Conservation (phyloP, 2,888 invertebrate species). For the Elegia similella region DNA sequence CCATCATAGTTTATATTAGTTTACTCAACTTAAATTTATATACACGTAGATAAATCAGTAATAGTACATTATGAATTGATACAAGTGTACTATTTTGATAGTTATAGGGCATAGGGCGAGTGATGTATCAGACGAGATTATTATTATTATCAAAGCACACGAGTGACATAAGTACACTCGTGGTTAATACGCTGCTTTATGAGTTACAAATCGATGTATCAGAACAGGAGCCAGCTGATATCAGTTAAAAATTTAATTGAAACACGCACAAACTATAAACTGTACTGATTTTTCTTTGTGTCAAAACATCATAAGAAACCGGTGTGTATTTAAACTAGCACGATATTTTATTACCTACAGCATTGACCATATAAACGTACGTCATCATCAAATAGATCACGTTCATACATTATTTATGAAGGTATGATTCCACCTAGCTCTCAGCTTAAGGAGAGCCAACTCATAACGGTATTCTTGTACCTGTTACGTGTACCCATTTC, state of each 20-base stretch:
- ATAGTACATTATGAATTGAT: no score
- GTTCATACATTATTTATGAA: background rate
- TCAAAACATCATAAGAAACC: background rate
- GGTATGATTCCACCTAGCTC: conserved; percentile 11
- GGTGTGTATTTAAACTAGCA: background rate
- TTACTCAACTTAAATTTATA: no score
- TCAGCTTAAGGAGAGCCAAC: conserved; percentile 10
- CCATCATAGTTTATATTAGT: background rate
- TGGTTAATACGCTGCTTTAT: no score
- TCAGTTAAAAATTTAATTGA: background rate
- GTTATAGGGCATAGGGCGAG: no score
- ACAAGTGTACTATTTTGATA: no score
- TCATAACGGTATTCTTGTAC: conserved; percentile 11
- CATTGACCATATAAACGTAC: background rate
- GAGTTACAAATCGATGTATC: no score
- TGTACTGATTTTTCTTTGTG: background rate
- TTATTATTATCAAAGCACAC: no score
- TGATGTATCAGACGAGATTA: no score
- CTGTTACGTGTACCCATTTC: conserved; percentile 16
- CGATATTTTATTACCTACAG: background rate
- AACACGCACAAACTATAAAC: background rate
- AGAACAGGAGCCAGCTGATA: no score
- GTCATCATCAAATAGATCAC: background rate
- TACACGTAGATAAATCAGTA: no score
- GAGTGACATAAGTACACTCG: no score